Conservation (phyloP, 2,888 invertebrate genomes). For the Argyresthia albistria region DNA sequence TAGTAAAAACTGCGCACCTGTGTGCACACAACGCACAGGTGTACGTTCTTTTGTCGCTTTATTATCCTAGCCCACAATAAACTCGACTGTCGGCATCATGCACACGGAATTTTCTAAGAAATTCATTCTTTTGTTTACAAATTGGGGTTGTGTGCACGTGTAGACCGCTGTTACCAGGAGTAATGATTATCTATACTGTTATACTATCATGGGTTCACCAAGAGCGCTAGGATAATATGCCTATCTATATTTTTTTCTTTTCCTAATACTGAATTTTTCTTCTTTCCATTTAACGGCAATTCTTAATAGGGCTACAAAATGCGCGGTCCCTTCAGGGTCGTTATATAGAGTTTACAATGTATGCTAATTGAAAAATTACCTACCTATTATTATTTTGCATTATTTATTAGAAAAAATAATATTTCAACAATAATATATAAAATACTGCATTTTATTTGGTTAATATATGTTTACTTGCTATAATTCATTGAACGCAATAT, state of each 20-base stretch:
- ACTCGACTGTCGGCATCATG: neutral
- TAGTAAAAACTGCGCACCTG: no score
- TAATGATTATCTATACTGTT: neutral
- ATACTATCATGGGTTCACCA: neutral
- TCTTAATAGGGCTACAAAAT: conserved; percentile 1
- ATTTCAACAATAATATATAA: no score
- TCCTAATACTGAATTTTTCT: conserved; percentile 2
- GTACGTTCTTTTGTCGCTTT: neutral
- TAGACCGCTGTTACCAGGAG: neutral
- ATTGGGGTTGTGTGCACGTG: conserved; percentile 10
- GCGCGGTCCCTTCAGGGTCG: conserved; percentile 1
- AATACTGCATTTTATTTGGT: no score
- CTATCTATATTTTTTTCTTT: no score
- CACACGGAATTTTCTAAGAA: conserved; percentile 2
- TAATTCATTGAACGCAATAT: no score
- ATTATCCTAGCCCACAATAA: conserved; percentile 1
- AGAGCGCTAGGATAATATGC: no score
- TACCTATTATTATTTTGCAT: no score
- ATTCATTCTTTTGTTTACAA: conserved; percentile 9
- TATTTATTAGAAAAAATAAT: no score
- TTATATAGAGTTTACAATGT: neutral
- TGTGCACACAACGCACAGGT: no score
- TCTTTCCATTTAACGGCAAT: conserved; percentile 2
- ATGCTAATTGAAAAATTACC: no score
- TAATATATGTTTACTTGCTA: no score